A percentile compares a stretch with the other conserved stretches of the same genome.
phyloP scores from a whole-genome alignment of 2,888 invertebrate species.

The Microdon myrmicae region DNA sequence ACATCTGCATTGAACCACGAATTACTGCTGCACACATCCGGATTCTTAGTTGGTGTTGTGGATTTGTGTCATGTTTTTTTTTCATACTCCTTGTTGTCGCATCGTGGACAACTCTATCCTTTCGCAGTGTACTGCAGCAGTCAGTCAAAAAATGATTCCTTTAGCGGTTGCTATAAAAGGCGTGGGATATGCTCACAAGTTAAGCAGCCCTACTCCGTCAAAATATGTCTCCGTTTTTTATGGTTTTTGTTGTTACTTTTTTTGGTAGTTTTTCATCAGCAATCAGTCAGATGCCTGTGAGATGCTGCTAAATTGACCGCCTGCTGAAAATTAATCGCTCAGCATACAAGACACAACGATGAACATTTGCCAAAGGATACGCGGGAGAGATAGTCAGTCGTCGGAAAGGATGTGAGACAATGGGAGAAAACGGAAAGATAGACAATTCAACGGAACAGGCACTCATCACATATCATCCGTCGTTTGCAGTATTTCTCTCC shows the following conservation, averaged over 20 bases:
- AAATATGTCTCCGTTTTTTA: slow-evolving; percentile 17
- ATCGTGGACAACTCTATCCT: slow-evolving; percentile 8
- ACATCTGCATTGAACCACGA: slow-evolving; percentile 52
- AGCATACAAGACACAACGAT: slow-evolving; percentile 37
- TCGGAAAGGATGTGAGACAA: slow-evolving; percentile 41
- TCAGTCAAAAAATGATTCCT: slow-evolving; percentile 24
- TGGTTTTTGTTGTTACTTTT: slow-evolving; percentile 2
- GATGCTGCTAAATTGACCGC: slow-evolving; percentile 66
- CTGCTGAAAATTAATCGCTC: slow-evolving; percentile 59
- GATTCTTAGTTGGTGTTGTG: slow-evolving; percentile 17
- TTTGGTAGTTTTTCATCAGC: slow-evolving; percentile 34
- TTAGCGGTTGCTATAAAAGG: slow-evolving; percentile 37
- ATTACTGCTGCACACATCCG: slow-evolving; percentile 52
- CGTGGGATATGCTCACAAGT: slow-evolving; percentile 39
- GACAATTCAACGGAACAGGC: slow-evolving; percentile 37
- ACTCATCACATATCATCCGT: slow-evolving; percentile 50
- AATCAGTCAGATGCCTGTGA: slow-evolving; percentile 54
- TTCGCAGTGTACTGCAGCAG: slow-evolving; percentile 17
- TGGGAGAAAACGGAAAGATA: slow-evolving; percentile 15
- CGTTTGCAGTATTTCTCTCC: slow-evolving; percentile 34
- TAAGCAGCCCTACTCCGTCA: slow-evolving; percentile 46
- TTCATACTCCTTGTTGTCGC: slow-evolving; percentile 21
- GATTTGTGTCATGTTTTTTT: slow-evolving; percentile 27
- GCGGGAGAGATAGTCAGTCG: slow-evolving; percentile 47
- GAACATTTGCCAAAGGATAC: slow-evolving; percentile 50